A percentile compares a stretch with the other conserved stretches of the same genome.
phyloP scores from a whole-genome alignment of 2,888 invertebrate genomes.

The Rotaria macrura region DNA sequence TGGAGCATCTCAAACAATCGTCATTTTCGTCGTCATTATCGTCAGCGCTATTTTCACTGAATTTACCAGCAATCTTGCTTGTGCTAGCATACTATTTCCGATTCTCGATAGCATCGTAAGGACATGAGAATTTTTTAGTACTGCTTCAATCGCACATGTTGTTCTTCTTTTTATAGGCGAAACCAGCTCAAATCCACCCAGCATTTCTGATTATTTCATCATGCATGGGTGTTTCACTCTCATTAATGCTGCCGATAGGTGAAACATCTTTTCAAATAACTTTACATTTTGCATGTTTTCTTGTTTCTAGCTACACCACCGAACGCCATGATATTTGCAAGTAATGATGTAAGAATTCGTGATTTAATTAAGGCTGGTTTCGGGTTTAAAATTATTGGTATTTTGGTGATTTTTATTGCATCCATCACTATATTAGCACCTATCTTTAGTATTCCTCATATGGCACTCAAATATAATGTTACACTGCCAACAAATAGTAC shows the following conservation, averaged over 20 bases:
- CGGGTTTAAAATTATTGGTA: neutral
- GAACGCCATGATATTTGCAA: neutral
- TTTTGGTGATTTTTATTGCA: neutral
- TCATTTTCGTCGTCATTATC: neutral
- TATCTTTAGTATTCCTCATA: no score
- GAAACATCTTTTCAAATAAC: neutral
- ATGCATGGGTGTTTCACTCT: neutral
- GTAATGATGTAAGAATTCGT: neutral
- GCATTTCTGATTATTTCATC: neutral
- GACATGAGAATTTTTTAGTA: no score
- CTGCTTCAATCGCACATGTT: no score
- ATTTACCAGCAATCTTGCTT: neutral
- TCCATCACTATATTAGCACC: neutral
- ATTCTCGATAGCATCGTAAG: neutral
- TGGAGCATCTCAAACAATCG: neutral
- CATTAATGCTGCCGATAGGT: neutral
- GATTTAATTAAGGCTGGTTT: neutral
- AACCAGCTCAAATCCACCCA: neutral
- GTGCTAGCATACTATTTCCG: neutral
- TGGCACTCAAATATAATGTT: no score
- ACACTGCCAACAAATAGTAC: no score
- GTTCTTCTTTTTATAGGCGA: no score
- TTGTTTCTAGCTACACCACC: neutral
- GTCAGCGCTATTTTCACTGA: neutral
- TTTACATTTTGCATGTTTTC: neutral